phyloP scores from a whole-genome alignment of 2,113 vertebrate genomes.

The Myiopsitta monachus region DNA sequence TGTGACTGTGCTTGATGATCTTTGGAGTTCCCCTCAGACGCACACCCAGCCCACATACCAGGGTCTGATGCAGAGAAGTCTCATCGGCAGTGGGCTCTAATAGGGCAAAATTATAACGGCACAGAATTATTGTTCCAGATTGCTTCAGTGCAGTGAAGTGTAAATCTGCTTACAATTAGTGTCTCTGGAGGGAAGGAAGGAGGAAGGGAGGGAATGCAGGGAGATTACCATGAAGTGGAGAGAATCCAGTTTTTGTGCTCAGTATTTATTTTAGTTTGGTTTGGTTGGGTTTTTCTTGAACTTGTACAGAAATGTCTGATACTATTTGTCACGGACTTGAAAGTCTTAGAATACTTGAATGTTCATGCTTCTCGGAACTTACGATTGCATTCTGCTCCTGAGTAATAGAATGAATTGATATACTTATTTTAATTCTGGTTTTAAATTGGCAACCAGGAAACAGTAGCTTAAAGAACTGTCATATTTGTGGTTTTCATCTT shows the following conservation, averaged over 20 bases:
- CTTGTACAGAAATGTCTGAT: neutral
- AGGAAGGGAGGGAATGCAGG: neutral
- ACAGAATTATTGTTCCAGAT: neutral
- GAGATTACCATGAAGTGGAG: neutral
- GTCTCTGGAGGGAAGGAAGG: neutral
- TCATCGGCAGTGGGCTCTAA: neutral
- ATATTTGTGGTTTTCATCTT: neutral
- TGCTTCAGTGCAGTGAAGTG: constrained; percentile 31
- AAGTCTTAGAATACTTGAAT: neutral
- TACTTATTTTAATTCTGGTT: constrained; percentile 23
- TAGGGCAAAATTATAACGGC: neutral
- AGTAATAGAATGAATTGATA: constrained; percentile 3
- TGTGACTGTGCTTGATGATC: neutral
- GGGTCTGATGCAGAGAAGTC: neutral
- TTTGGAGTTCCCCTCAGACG: neutral
- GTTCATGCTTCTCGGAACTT: neutral
- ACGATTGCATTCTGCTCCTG: neutral
- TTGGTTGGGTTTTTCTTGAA: neutral
- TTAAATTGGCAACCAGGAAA: constrained; percentile 2
- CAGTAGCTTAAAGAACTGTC: neutral
- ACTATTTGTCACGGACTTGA: neutral
- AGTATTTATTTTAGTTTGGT: neutral
- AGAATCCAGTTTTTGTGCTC: constrained; percentile 18
- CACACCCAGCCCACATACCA: accelerated
- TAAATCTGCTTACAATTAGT: constrained; percentile 55